Evolutionary conservation across 1,140 invertebrate genomes (phyloP), one percentile per base, ranked within the genome.

Genomic region (Hyles euphorbiae): DNA sequence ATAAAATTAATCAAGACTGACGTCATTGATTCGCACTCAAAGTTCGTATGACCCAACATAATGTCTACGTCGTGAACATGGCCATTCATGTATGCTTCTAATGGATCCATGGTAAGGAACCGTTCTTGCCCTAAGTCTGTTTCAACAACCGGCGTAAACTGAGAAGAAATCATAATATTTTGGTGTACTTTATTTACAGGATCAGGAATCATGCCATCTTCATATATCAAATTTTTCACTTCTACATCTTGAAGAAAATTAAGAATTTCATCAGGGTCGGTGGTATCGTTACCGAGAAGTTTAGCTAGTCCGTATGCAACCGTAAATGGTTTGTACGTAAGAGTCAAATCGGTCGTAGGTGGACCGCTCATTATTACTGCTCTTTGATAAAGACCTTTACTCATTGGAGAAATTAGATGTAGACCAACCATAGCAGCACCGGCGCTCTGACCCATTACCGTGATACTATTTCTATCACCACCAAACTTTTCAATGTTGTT

Each of bases 381-480:
- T 54, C 83, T 74, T 47, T 91, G 90, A 55, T 92, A 92, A 1
- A 92, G 70, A 2, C 86, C 87, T 80, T 73, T 78, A 0, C 90
- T 90, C 80, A 91, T 83, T 7, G 91, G 90, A 9, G 91, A 92
- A 4, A 92, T 40, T 57, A 92, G 65, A 66, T 92, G 92, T 6
- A 89, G 73, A 51, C 77, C 73, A 4, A 85, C 78, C 43, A 88
- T 88, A 40, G 88, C 87, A 0, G 81, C 83, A 3, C 92, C 92
- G 11, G 91, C 91, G 63, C 90, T 91, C 55, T 92, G 88, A 10
- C 93, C 93, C 5, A 76, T 63, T 2, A 92, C 81, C 5, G 92
- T 93, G 0, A 94, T 89, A 34, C 72, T 72, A 8, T 88, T 81
- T 1, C 91, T 88, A 82, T 94, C 91, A 10, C 93, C 93, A 47